A percentile compares a stretch with the other conserved stretches of the same genome.
These are phyloP conservation scores for Chaetorhynchus papuensis DNA, from an alignment of 2,113 vertebrate genomes.

Conservation along the genomic window DNA sequence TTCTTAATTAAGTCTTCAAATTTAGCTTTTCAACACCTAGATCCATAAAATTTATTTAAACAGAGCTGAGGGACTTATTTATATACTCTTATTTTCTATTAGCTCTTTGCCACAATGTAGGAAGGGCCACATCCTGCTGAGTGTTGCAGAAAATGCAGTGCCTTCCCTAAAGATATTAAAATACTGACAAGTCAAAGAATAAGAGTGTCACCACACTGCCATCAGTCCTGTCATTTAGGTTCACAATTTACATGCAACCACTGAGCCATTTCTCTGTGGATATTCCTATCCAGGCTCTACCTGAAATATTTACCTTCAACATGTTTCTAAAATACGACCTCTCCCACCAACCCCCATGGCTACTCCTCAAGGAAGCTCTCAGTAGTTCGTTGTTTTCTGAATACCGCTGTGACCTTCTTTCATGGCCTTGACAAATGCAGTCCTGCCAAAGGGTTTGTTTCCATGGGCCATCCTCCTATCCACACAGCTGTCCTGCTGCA, in stretches of 20 bases:
- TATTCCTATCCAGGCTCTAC: background rate
- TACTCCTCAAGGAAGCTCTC: background rate
- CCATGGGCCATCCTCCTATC: background rate
- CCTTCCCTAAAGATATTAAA: background rate
- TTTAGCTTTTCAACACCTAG: constrained; percentile 55
- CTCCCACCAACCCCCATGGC: background rate
- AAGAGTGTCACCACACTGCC: background rate
- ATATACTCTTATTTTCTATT: background rate
- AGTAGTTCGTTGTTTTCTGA: background rate
- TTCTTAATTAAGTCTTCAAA: constrained; percentile 58
- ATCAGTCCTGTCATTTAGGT: background rate
- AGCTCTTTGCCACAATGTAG: background rate
- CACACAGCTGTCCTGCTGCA: background rate
- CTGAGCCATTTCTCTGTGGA: background rate
- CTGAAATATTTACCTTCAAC: background rate
- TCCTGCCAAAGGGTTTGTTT: background rate
- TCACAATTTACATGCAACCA: background rate
- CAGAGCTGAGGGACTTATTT: constrained; percentile 17
- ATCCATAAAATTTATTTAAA: constrained; percentile 49
- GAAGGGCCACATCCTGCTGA: background rate
- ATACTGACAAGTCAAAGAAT: background rate
- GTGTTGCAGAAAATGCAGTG: background rate
- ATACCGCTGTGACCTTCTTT: background rate
- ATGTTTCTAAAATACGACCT: background rate
- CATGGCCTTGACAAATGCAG: background rate